Evolutionary conservation across 2,888 invertebrate species (phyloP).

Genomic region (Malthinus flaveolus): DNA sequence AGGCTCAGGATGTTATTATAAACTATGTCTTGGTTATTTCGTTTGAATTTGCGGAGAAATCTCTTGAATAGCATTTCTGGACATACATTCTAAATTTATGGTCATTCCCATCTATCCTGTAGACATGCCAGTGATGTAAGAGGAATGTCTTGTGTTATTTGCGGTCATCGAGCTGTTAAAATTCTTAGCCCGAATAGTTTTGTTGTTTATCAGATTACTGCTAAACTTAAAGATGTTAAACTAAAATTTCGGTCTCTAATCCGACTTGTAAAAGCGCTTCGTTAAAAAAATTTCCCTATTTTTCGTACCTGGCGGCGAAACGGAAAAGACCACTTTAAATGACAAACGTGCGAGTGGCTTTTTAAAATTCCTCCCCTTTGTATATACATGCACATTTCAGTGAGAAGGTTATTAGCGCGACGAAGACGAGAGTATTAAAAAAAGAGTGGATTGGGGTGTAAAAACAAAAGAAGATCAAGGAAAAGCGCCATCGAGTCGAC

Average conservation of each 20-base stretch:
- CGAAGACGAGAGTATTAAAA: constrained; percentile 46
- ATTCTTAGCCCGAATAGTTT: constrained; percentile 50
- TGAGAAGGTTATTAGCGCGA: constrained; percentile 48
- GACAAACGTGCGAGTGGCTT: constrained; percentile 50
- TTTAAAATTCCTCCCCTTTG: constrained; percentile 49
- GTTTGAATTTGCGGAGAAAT: constrained; percentile 5
- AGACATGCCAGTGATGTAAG: constrained; percentile 40
- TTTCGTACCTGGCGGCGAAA: constrained; percentile 31
- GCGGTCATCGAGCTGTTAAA: constrained; percentile 47
- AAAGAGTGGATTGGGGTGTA: constrained; percentile 45
- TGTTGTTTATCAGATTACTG: constrained; percentile 41
- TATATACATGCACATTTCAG: constrained; percentile 44
- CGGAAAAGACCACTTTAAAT: constrained; percentile 42
- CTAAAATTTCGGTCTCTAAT: constrained; percentile 12
- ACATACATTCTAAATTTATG: constrained; percentile 19
- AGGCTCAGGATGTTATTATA: not conserved
- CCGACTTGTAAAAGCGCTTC: not conserved
- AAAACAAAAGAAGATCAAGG: constrained; percentile 48
- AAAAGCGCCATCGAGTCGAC: constrained; percentile 44
- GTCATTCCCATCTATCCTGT: constrained; percentile 26
- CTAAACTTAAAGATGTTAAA: constrained; percentile 34
- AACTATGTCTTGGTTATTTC: constrained; percentile 7
- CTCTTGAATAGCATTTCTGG: constrained; percentile 10
- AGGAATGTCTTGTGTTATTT: constrained; percentile 48
- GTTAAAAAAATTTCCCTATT: not conserved